Evolutionary conservation across 2,113 vertebrate species (phyloP).

Genomic region (Beaufortia kweichowensis): DNA sequence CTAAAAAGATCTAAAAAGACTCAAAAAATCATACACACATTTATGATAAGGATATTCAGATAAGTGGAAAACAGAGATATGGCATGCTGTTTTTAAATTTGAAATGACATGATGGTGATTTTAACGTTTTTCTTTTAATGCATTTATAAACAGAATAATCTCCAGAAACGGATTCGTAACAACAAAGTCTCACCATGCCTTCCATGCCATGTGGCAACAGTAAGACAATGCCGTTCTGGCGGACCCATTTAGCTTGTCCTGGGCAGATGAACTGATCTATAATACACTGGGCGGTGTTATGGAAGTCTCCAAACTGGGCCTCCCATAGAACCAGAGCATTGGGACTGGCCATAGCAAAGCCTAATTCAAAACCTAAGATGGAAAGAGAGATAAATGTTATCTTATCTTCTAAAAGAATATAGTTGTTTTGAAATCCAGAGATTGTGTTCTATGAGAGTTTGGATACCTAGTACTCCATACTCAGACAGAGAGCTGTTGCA

Average conservation of each 20-base stretch:
- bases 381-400: neutral
- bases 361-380: conserved; percentile 65
- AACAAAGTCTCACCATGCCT: conserved; percentile 80
- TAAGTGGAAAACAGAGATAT: too few species aligned
- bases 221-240: conserved; percentile 81
- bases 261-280: conserved; percentile 84
- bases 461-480: conserved; percentile 85
- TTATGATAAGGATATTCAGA: too few species aligned
- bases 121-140: too few species aligned
- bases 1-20: too few species aligned
- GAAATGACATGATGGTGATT: too few species aligned
- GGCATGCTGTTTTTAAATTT: too few species aligned
- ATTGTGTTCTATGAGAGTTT: neutral
- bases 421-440: neutral
- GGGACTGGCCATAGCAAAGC: conserved; percentile 86
- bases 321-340: conserved; percentile 83
- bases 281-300: conserved; percentile 82
- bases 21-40: too few species aligned
- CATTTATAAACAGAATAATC: too few species aligned
- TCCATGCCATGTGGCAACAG: conserved; percentile 77
- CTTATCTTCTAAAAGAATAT: neutral
- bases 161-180: too few species aligned
- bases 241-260: conserved; percentile 82
- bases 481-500: conserved; percentile 97
- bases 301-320: conserved; percentile 81